Conservation (phyloP, 2,888 invertebrate genomes). For the Corbicula japonica region DNA sequence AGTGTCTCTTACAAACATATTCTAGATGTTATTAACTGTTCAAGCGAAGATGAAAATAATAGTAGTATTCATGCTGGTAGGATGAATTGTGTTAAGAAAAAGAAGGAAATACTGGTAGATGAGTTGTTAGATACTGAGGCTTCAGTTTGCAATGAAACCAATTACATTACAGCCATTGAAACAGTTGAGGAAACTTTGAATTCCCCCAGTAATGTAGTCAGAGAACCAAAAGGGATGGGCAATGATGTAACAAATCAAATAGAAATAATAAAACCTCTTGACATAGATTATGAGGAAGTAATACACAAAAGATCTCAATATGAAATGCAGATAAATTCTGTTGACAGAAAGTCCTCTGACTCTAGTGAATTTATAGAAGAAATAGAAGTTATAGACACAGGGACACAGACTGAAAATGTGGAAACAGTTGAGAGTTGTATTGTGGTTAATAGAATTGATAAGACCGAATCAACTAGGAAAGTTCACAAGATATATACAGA, state of each 20-base stretch:
- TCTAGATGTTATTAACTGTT: slow-evolving; percentile 6
- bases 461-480: neutral
- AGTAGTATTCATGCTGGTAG: neutral
- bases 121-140: slow-evolving; percentile 1
- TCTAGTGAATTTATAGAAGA: too few species aligned
- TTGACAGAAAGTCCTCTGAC: too few species aligned
- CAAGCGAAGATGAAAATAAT: slow-evolving; percentile 6
- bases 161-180: slow-evolving; percentile 56
- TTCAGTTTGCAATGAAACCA: slow-evolving; percentile 34
- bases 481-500: neutral
- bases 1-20: slow-evolving; percentile 61
- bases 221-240: too few species aligned
- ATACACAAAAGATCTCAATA: too few species aligned
- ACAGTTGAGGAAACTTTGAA: slow-evolving; percentile 22
- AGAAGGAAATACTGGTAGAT: neutral
- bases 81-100: neutral
- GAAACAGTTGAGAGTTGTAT: too few species aligned
- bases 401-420: too few species aligned
- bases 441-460: neutral
- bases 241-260: too few species aligned
- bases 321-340: too few species aligned
- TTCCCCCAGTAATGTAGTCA: too few species aligned
- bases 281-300: too few species aligned
- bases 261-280: too few species aligned
- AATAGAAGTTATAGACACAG: too few species aligned